These are phyloP conservation scores for Phataginus tricuspis DNA, from an alignment of 2,797 vertebrate species.

Conservation along the genomic window DNA sequence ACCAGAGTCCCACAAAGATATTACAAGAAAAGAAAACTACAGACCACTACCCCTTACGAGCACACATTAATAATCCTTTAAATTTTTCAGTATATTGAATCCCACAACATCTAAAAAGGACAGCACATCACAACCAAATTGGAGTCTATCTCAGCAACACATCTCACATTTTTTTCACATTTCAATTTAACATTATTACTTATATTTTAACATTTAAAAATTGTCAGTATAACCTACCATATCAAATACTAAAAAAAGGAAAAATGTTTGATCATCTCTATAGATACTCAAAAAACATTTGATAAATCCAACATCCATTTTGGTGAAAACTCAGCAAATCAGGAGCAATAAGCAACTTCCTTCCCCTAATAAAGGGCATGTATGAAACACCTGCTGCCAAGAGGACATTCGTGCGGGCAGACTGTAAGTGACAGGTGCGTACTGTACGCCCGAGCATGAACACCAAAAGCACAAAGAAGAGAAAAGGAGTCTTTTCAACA, in stretches of 20 bases:
- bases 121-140: not conserved
- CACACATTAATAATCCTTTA: not conserved
- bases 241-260: not conserved
- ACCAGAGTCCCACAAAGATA: not conserved
- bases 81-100: not conserved
- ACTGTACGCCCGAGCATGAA: not conserved
- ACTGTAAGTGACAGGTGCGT: not conserved
- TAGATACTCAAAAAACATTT: not conserved
- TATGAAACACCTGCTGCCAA: not conserved
- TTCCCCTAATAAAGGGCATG: not conserved
- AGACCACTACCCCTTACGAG: not conserved
- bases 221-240: not conserved
- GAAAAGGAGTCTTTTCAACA: not conserved
- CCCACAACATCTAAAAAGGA: not conserved
- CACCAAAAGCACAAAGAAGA: not conserved
- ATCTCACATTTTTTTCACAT: no score
- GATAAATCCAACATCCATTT: not conserved
- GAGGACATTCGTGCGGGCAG: not conserved
- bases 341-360: not conserved
- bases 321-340: not conserved
- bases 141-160: not conserved
- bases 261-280: not conserved
- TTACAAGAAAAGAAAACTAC: not conserved
- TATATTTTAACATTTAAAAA: not conserved
- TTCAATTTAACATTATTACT: no score